A percentile compares a stretch with the other conserved stretches of the same genome.
Evolutionary conservation across 2,797 vertebrate species (phyloP).

Genomic region (Parotocinclus haroldoi): DNA sequence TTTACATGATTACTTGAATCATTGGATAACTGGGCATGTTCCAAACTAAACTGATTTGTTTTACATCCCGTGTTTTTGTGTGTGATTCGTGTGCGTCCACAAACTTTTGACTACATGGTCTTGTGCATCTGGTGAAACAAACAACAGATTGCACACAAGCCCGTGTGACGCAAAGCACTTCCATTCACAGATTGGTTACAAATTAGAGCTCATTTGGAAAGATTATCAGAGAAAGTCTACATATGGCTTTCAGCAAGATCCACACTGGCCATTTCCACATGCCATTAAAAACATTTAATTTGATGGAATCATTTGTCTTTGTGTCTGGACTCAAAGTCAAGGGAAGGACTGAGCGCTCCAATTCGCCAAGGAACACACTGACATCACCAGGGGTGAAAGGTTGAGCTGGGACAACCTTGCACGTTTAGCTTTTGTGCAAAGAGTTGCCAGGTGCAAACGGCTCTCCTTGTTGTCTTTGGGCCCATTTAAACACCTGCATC

Average conservation of each 20-base stretch:
- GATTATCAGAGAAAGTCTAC: conserved; percentile 82
- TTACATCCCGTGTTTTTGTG: too few relatives aligned
- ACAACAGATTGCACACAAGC: conserved; percentile 51
- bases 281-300: conserved; percentile 92
- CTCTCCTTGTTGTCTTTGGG: conserved; percentile 73
- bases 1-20: too few relatives aligned
- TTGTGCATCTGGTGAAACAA: conserved; percentile 59
- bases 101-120: background rate
- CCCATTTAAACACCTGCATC: conserved; percentile 71
- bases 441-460: conserved; percentile 73
- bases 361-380: conserved; percentile 74
- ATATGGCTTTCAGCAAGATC: conserved; percentile 80
- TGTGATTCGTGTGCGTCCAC: too few relatives aligned
- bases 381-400: conserved; percentile 77
- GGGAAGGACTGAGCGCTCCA: conserved; percentile 76
- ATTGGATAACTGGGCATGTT: too few relatives aligned
- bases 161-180: conserved; percentile 54
- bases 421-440: conserved; percentile 69
- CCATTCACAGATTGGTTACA: conserved; percentile 71
- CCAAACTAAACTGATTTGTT: too few relatives aligned
- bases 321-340: conserved; percentile 78
- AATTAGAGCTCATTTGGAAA: conserved; percentile 86
- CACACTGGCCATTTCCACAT: conserved; percentile 67
- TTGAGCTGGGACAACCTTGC: conserved; percentile 69
- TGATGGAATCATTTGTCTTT: conserved; percentile 96